A percentile compares a stretch with the other conserved stretches of the same genome.
Evolutionary conservation across 1,140 invertebrate genomes (phyloP).

Genomic region (Musca domestica): DNA sequence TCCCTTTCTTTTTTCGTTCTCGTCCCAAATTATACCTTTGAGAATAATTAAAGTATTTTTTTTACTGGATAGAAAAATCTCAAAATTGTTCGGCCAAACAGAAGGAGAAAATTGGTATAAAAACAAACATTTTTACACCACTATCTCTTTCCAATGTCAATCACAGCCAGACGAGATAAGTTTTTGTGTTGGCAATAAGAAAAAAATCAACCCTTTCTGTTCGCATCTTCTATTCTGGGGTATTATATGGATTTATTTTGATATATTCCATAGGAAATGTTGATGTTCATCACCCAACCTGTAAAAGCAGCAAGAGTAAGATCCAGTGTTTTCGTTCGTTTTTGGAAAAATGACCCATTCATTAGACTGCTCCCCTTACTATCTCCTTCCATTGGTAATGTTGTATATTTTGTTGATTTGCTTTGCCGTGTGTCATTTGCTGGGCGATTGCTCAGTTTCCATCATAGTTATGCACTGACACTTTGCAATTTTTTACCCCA

Average conservation of each 20-base stretch:
- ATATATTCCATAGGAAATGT: slow-evolving; percentile 4
- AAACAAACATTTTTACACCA: not conserved
- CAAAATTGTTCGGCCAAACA: not conserved
- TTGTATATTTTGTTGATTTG: no score
- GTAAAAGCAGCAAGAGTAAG: not conserved
- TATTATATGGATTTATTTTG: slow-evolving; percentile 11
- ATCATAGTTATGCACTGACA: no score
- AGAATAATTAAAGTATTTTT: slow-evolving; percentile 17
- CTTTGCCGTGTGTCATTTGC: no score
- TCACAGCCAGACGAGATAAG: not conserved
- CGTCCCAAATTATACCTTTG: slow-evolving; percentile 4
- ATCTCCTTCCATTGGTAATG: no score
- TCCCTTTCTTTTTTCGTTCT: not conserved
- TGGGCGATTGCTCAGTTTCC: no score
- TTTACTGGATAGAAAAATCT: not conserved
- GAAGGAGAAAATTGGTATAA: not conserved
- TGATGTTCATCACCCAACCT: not conserved
- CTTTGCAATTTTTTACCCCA: no score
- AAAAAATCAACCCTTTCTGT: not conserved
- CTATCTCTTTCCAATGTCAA: not conserved
- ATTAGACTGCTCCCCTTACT: not conserved
- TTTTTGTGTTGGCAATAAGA: not conserved
- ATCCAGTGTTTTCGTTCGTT: not conserved
- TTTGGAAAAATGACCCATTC: slow-evolving; percentile 2
- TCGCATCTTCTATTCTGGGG: no score